Evolutionary conservation across 2,888 invertebrate species (phyloP), one percentile per base, ranked within the genome.

Genomic region (Stenodema calcarata): DNA sequence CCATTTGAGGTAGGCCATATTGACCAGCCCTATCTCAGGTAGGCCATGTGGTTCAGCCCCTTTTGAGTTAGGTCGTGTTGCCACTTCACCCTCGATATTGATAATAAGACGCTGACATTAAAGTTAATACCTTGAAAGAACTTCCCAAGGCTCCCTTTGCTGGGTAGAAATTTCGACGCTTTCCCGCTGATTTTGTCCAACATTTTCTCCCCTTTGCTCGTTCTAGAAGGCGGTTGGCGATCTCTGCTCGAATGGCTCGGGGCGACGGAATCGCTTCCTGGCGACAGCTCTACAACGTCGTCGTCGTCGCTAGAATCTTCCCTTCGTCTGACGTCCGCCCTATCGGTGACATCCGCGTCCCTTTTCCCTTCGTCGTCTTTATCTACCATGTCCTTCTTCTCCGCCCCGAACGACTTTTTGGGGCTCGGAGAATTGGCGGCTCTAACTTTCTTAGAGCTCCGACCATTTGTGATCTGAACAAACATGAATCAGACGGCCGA

Each of bases 381-480:
- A 0, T 18, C 70, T n/a, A n/a, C 82, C n/a, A 47, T 4, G 6
- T 47, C 23, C 79, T 28, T 42, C 4, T 23, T 44, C 14, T 79
- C 44, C 35, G 62, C 42, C 41, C 80, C 80, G 62, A 75, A 84
- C 27, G 82, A 82, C 42, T 44, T 84, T 47, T 84, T 62, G 1
- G 84, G 84, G 47, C 84, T 84, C 11, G 84, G 73, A 42, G 84
- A 84, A 4, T 0, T 23, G 73, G 73, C 84, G n/a, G 84, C 84
- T 47, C 84, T 73, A 73, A 84, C 84, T 16, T 84, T 84, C 35
- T 73, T 84, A 73, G 76, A 54, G 79, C 86, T 82, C n/a, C 78
- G 75, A 23, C 87, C 86, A 54, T 87, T 88, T 12, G 88, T 86
- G 70, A 88, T 87, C 87, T 88, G 88, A 75, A 88, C 88, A 80